Percentiles rank a stretch among this genome's conserved stretches.
Conservation (phyloP, 1,140 invertebrate species). For the Coelopa frigida region DNA sequence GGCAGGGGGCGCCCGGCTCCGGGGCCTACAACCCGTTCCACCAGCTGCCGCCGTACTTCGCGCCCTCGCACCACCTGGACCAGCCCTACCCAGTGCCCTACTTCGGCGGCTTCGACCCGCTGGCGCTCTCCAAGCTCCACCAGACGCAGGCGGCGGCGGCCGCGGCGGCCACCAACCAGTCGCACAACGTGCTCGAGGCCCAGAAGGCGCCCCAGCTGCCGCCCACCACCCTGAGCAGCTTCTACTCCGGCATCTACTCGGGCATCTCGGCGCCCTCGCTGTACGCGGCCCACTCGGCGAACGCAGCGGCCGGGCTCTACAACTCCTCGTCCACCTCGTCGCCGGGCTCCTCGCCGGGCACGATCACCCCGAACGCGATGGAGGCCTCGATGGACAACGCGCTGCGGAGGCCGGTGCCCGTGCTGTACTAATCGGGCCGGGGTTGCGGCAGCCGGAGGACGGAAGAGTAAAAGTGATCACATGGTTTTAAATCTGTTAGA, state of each 20-base stretch:
- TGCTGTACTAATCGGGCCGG: constrained; percentile 48
- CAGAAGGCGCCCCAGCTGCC: constrained; percentile 44
- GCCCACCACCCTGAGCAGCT: constrained; percentile 52
- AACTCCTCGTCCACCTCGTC: constrained; percentile 45
- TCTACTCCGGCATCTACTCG: constrained; percentile 56
- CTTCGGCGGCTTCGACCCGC: constrained; percentile 58
- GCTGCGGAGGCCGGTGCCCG: constrained; percentile 50
- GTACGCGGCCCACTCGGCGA: constrained; percentile 45
- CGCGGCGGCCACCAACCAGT: constrained; percentile 33
- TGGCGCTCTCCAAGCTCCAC: constrained; percentile 52
- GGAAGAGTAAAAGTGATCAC: constrained; percentile 31
- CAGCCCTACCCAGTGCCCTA: constrained; percentile 52
- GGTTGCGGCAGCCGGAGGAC: neutral
- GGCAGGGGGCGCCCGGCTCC: constrained; percentile 29
- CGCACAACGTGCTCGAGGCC: constrained; percentile 34
- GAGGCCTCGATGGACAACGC: constrained; percentile 44
- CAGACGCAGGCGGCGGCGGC: constrained; percentile 40
- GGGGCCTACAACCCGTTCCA: constrained; percentile 49
- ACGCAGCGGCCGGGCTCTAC: constrained; percentile 37
- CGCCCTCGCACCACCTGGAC: constrained; percentile 48
- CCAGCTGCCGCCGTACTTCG: constrained; percentile 54
- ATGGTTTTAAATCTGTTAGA: constrained; percentile 43
- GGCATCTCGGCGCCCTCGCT: constrained; percentile 45
- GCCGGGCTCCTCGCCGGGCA: constrained; percentile 46
- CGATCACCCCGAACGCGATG: constrained; percentile 36